phyloP scores from a whole-genome alignment of 2,113 vertebrate species.

The Percopsis transmontana region DNA sequence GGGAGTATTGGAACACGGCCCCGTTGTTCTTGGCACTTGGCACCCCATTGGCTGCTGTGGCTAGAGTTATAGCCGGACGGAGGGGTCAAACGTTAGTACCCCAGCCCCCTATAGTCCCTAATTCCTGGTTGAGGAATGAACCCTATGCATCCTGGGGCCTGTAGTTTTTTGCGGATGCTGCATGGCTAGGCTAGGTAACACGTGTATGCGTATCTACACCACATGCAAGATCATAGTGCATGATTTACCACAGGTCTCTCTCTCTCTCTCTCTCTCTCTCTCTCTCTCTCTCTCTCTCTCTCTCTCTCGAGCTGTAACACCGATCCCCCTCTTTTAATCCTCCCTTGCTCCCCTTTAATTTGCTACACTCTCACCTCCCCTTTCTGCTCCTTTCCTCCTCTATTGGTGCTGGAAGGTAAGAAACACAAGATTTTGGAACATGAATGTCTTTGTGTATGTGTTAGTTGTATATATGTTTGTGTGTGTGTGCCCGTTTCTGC shows the following conservation, averaged over 20 bases:
- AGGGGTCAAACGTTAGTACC: constrained; percentile 20
- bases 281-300: constrained; percentile 48
- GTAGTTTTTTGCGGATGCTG: constrained; percentile 57
- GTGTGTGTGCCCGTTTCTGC: background rate
- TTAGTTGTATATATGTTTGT: constrained; percentile 24
- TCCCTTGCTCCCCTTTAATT: constrained; percentile 7
- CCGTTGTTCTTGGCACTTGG: constrained; percentile 25
- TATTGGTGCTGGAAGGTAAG: constrained; percentile 79
- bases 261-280: constrained; percentile 55
- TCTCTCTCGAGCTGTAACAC: constrained; percentile 56
- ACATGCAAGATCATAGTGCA: constrained; percentile 63
- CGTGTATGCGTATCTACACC: constrained; percentile 48
- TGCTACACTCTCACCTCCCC: constrained; percentile 50
- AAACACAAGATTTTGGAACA: constrained; percentile 48
- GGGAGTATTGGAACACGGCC: constrained; percentile 48
- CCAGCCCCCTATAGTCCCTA: background rate
- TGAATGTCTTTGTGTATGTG: constrained; percentile 16
- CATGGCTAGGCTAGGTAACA: constrained; percentile 66
- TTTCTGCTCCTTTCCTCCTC: constrained; percentile 34
- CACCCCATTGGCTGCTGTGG: constrained; percentile 22
- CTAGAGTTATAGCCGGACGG: constrained; percentile 16
- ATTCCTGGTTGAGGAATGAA: constrained; percentile 43
- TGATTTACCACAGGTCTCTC: constrained; percentile 63
- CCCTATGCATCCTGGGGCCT: constrained; percentile 43
- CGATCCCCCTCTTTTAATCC: constrained; percentile 59